Percentiles rank a stretch among this genome's conserved stretches.
Evolutionary conservation across 2,888 invertebrate species (phyloP).

Genomic region (Melanostoma scalare): DNA sequence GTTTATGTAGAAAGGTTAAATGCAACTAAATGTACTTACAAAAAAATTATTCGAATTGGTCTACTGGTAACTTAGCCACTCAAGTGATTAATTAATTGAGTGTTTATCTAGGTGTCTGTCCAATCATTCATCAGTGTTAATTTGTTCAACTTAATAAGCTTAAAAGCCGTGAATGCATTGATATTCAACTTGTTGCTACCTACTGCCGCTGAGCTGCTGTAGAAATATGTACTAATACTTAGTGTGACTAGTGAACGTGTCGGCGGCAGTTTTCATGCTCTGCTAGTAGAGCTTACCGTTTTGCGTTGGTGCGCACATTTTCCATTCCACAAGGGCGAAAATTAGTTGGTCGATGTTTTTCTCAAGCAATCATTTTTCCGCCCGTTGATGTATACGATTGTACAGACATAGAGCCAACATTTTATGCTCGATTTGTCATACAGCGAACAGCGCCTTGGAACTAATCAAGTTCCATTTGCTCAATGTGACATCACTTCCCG

Average conservation of each 20-base stretch:
- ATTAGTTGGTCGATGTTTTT: conserved; percentile 49
- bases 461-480: conserved; percentile 49
- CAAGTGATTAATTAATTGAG: conserved; percentile 62
- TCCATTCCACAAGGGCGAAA: conserved; percentile 54
- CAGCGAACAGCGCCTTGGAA: conserved; percentile 17
- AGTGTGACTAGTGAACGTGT: conserved; percentile 25
- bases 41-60: conserved; percentile 42
- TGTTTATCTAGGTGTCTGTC: conserved; percentile 60
- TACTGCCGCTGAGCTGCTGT: background rate
- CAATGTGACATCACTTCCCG: conserved; percentile 58
- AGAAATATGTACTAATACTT: conserved; percentile 25
- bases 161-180: conserved; percentile 42
- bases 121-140: conserved; percentile 67
- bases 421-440: conserved; percentile 58
- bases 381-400: conserved; percentile 30
- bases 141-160: conserved; percentile 64
- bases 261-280: conserved; percentile 63
- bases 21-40: conserved; percentile 42
- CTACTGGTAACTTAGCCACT: conserved; percentile 41
- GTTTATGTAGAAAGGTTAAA: conserved; percentile 31
- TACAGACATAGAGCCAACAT: background rate
- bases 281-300: conserved; percentile 70
- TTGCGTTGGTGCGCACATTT: conserved; percentile 49
- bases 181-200: conserved; percentile 18
- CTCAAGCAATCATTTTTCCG: conserved; percentile 63